Evolutionary conservation across 2,797 vertebrate genomes (phyloP).

Genomic region (Margarornis squamiger): DNA sequence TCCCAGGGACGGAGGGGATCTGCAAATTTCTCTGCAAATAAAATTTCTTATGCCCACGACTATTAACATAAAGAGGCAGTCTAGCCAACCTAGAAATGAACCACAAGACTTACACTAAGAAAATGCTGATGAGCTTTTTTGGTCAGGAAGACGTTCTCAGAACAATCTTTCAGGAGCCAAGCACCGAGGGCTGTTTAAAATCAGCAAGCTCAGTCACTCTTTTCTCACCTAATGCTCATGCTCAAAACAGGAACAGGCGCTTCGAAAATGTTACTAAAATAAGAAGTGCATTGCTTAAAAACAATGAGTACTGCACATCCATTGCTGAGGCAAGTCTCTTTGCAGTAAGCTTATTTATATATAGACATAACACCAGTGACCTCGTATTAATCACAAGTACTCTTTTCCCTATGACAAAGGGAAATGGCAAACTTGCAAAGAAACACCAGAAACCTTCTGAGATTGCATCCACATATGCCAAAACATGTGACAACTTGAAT

Average conservation of each 20-base stretch:
- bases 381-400: not conserved
- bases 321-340: conserved; percentile 1
- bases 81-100: not conserved
- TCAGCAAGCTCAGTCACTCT: not conserved
- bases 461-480: not conserved
- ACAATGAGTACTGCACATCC: not conserved
- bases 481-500: not conserved
- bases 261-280: conserved; percentile 38
- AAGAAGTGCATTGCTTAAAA: conserved; percentile 42
- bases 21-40: not conserved
- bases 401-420: not conserved
- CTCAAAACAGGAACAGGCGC: not conserved
- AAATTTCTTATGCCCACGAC: not conserved
- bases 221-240: not conserved
- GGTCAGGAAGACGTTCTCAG: not conserved
- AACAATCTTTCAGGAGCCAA: not conserved
- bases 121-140: not conserved
- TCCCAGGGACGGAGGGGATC: not conserved
- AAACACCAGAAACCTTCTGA: not conserved
- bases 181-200: not conserved
- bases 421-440: conserved; percentile 27
- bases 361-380: conserved; percentile 29
- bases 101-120: not conserved
- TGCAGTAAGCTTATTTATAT: conserved; percentile 13
- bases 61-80: not conserved